Base-by-base conservation (phyloP, 2,113 vertebrate genomes). In the Brachirus orientalis region DNA sequence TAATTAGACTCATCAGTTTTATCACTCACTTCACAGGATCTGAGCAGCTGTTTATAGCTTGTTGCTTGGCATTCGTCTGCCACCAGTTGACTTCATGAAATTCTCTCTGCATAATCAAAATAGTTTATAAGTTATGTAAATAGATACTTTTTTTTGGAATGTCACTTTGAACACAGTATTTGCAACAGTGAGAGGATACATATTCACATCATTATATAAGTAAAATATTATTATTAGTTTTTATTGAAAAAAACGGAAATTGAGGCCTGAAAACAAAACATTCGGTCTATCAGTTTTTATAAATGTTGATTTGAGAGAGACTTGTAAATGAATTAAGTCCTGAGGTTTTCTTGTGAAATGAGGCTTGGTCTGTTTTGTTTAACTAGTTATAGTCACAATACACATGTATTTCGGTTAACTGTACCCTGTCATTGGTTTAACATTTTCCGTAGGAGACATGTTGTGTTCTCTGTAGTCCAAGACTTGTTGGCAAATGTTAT, bases 381-480 rank as follows among this genome's bases (percentile, higher is more conserved):
- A 58, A 2, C 46, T 12, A 20, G 48, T 20, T 16, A 2, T 14
- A 22, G 13, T 12, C 40, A 70, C 28, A 40, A 46, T 47, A 50
- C 14, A 46, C 18, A 33, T 75, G n/a, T 37, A 69, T 33, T 46
- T 62, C 41, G 16, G 40, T 54, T 60, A 28, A 54, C 28, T 11
- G 16, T 28, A 28, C 14, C 9, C 11, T 19, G 45, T 37, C 38
- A 72, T 62, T 60, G 64, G 77, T 66, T 63, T 69, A 67, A 35
- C 69, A 19, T 40, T 70, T 82, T 77, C 16, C 79, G 36, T 37
- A 1, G n/a, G 61, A 46, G 60, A 47, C 71, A 80, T 83, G 71
- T 81, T 79, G 55, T 75, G 61, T 62, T 78, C 48, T 19, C 28
- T 69, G 41, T 47, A 40, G 72, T 80, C 77, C 80, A 81, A 81